Conservation (phyloP, 1,140 invertebrate genomes). For the Caenorhabditis briggsae region DNA sequence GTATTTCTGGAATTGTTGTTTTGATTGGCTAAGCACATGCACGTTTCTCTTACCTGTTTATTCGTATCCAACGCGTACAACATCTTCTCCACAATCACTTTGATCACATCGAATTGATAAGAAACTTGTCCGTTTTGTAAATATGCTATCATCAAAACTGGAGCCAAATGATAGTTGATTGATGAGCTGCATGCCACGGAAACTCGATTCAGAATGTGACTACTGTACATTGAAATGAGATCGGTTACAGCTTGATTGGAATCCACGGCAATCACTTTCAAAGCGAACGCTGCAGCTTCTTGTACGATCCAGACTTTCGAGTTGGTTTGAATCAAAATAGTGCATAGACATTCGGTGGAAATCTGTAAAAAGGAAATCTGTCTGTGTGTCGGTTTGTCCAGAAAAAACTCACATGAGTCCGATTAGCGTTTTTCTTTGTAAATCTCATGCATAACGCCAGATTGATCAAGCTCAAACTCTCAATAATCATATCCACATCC, state of each 20-base stretch:
- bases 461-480: slow-evolving; percentile 24
- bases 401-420: neutral
- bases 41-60: slow-evolving; percentile 1
- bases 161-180: neutral
- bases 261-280: slow-evolving; percentile 5
- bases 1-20: slow-evolving; percentile 10
- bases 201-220: slow-evolving; percentile 19
- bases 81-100: slow-evolving; percentile 39
- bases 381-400: too few species aligned
- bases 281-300: slow-evolving; percentile 1
- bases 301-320: slow-evolving; percentile 10
- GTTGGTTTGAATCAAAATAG: neutral
- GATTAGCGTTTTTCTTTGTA: neutral
- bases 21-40: too few species aligned
- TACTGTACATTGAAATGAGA: slow-evolving; percentile 14
- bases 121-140: neutral
- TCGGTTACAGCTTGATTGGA: neutral
- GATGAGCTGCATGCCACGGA: slow-evolving; percentile 1
- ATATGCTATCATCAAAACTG: neutral
- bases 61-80: slow-evolving; percentile 26
- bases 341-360: slow-evolving; percentile 5
- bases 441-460: slow-evolving; percentile 28
- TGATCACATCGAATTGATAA: neutral
- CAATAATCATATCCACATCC: slow-evolving; percentile 1
- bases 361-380: slow-evolving; percentile 9